Percentiles rank a stretch among this genome's conserved stretches.
These are phyloP conservation scores for Eidolon dupreanum DNA, from an alignment of 2,797 vertebrate genomes.

Conservation along the genomic window DNA sequence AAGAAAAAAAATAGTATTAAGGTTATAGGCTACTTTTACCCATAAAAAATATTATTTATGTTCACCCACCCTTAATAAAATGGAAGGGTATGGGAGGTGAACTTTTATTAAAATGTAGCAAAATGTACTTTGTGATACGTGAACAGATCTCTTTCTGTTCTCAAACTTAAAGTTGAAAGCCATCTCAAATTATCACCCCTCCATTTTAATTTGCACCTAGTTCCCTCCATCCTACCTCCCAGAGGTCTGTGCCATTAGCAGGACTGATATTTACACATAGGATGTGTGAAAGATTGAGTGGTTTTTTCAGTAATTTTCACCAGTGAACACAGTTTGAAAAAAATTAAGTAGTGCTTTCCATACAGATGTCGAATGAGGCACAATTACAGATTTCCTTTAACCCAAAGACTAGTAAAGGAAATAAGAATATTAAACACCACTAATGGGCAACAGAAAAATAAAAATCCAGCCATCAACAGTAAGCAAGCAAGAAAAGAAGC, in stretches of 20 bases:
- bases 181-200: slow-evolving; percentile 52
- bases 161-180: slow-evolving; percentile 31
- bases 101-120: not conserved
- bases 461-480: not conserved
- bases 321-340: not conserved
- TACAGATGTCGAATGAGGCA: not conserved
- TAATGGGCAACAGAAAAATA: not conserved
- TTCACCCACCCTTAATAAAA: not conserved
- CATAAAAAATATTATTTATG: not conserved
- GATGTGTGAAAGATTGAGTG: not conserved
- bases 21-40: not conserved
- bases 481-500: not conserved
- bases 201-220: slow-evolving; percentile 60
- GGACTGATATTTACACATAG: not conserved
- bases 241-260: not conserved
- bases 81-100: not conserved
- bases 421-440: not conserved
- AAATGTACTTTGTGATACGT: not conserved
- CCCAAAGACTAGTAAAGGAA: not conserved
- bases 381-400: not conserved
- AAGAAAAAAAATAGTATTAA: not conserved
- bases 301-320: slow-evolving; percentile 60
- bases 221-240: not conserved
- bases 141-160: not conserved
- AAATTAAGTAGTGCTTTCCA: not conserved